These are phyloP conservation scores for Sabatieria punctata DNA, from an alignment of 2,888 invertebrate species.

Conservation along the genomic window DNA sequence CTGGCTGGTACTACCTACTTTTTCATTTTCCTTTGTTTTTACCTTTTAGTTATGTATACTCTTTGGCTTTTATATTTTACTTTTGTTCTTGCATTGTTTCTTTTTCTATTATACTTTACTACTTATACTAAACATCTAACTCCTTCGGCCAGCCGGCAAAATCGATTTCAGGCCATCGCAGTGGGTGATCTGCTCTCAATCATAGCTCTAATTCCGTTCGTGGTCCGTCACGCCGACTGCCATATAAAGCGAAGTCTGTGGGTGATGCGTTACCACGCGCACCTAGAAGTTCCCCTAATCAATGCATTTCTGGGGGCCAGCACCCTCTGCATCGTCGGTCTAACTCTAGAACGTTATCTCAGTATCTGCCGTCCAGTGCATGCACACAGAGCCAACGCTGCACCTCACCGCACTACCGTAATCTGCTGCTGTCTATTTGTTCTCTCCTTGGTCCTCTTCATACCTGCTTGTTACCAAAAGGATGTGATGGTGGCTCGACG, in stretches of 20 bases:
- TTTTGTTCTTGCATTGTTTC: no score
- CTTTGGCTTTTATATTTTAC: no score
- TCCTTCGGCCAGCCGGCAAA: no score
- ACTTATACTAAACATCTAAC: no score
- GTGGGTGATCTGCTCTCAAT: slow-evolving; percentile 55
- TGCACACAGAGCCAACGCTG: slow-evolving; percentile 26
- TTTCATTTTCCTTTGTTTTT: no score
- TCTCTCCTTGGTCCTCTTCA: slow-evolving; percentile 33
- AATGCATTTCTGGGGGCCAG: slow-evolving; percentile 38
- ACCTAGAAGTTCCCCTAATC: slow-evolving; percentile 36
- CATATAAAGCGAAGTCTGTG: slow-evolving; percentile 37
- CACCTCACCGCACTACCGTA: slow-evolving; percentile 28
- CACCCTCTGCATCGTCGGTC: slow-evolving; percentile 38
- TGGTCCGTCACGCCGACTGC: slow-evolving; percentile 18
- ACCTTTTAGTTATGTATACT: no score
- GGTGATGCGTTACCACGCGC: slow-evolving; percentile 42
- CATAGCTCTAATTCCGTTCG: slow-evolving; percentile 44
- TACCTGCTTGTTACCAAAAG: slow-evolving; percentile 35
- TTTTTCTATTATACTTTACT: no score
- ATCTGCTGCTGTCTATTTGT: slow-evolving; percentile 33
- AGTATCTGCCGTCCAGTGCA: slow-evolving; percentile 33
- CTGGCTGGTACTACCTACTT: no score
- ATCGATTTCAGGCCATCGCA: slow-evolving; percentile 50
- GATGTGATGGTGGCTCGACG: slow-evolving; percentile 14
- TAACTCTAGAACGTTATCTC: slow-evolving; percentile 38